Percentiles rank a stretch among this genome's conserved stretches.
Conservation (phyloP, 2,113 vertebrate genomes). For the Pelusios castaneus region DNA sequence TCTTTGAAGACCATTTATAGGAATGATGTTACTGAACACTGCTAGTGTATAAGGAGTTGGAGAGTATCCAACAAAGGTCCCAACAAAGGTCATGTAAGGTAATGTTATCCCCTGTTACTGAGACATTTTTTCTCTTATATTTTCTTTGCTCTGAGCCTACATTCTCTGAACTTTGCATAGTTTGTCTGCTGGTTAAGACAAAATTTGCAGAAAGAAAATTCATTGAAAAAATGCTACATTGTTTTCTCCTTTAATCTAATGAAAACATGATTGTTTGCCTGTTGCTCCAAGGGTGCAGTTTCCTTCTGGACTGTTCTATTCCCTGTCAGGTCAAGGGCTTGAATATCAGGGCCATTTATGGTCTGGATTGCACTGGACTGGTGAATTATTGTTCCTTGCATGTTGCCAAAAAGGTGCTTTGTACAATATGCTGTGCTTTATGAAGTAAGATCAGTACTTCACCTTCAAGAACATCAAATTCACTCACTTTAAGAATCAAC, state of each 20-base stretch:
- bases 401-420: background rate
- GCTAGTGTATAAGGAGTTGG: background rate
- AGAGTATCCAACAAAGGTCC: background rate
- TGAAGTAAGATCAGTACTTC: conserved; percentile 7
- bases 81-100: background rate
- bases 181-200: background rate
- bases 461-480: background rate
- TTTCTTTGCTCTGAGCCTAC: background rate
- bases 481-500: background rate
- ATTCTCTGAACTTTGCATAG: background rate
- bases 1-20: background rate
- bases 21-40: background rate
- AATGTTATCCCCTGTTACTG: background rate
- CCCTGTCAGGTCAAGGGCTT: background rate
- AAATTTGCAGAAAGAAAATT: conserved; percentile 16
- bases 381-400: background rate
- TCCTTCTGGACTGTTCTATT: background rate
- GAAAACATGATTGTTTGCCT: background rate
- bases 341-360: background rate
- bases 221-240: background rate
- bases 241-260: background rate
- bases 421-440: background rate
- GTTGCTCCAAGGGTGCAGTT: background rate
- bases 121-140: background rate
- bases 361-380: background rate